phyloP scores from a whole-genome alignment of 1,140 invertebrate genomes.

The Sarcophaga peregrina region DNA sequence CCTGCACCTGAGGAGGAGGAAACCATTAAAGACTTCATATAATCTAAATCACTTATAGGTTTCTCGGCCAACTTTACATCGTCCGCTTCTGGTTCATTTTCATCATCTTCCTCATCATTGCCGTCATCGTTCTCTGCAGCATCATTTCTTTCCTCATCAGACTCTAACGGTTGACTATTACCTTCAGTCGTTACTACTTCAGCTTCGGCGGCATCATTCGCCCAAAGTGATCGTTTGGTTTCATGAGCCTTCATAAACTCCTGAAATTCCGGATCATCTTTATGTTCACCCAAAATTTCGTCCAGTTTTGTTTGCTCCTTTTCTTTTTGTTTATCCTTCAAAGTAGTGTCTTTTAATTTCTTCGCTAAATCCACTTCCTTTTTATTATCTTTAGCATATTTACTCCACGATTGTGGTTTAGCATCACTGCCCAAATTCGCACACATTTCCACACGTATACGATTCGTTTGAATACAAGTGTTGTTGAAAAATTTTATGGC shows the following conservation, averaged over 20 bases:
- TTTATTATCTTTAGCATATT: constrained; percentile 75
- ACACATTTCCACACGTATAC: constrained; percentile 84
- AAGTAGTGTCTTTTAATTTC: constrained; percentile 48
- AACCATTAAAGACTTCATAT: constrained; percentile 72
- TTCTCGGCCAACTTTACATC: constrained; percentile 72
- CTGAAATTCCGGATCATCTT: constrained; percentile 88
- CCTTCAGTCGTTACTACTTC: constrained; percentile 48
- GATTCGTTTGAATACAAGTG: constrained; percentile 83
- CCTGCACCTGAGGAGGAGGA: constrained; percentile 46
- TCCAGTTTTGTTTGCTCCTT: constrained; percentile 70
- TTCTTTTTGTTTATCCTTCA: constrained; percentile 63
- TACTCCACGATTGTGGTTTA: constrained; percentile 92
- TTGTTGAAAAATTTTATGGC: constrained; percentile 86
- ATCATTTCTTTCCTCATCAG: constrained; percentile 56
- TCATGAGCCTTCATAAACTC: constrained; percentile 88
- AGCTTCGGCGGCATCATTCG: constrained; percentile 72
- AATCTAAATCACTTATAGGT: constrained; percentile 80
- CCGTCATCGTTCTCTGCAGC: constrained; percentile 60
- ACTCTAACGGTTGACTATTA: constrained; percentile 46
- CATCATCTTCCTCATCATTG: constrained; percentile 59
- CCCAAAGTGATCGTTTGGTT: constrained; percentile 75
- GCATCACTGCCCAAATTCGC: constrained; percentile 79
- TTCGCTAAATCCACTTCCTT: constrained; percentile 59
- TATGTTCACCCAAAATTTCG: constrained; percentile 78
- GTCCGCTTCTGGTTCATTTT: constrained; percentile 54